phyloP scores from a whole-genome alignment of 2,888 invertebrate genomes.

The Spicauda simplicius region DNA sequence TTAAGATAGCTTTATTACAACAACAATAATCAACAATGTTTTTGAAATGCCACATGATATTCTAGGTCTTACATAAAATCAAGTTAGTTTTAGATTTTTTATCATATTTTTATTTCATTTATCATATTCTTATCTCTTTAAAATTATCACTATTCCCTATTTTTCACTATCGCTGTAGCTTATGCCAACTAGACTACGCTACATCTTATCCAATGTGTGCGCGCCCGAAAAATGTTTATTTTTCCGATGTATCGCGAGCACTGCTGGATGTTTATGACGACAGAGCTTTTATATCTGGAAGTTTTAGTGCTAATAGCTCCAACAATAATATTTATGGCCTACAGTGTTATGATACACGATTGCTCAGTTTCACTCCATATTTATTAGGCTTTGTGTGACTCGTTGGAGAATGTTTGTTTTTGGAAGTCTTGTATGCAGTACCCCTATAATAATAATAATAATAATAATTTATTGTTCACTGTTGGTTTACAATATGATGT shows the following conservation, averaged over 20 bases:
- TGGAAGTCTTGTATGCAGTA: too few relatives aligned
- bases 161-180: not conserved
- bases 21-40: too few relatives aligned
- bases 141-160: too few relatives aligned
- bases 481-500: too few relatives aligned
- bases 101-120: too few relatives aligned
- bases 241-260: constrained; percentile 24
- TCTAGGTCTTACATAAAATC: too few relatives aligned
- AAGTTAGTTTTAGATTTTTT: too few relatives aligned
- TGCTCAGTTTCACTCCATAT: constrained; percentile 19
- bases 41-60: too few relatives aligned
- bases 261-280: constrained; percentile 27
- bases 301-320: constrained; percentile 34
- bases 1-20: too few relatives aligned
- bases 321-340: constrained; percentile 27
- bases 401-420: not conserved
- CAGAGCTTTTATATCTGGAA: constrained; percentile 34
- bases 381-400: constrained; percentile 11
- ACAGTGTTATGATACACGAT: constrained; percentile 18
- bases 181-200: constrained; percentile 3
- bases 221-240: constrained; percentile 18
- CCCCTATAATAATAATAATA: too few relatives aligned
- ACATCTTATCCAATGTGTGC: not conserved
- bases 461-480: too few relatives aligned
- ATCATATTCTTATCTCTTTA: too few relatives aligned